Conservation (phyloP, 2,113 vertebrate species). For the Galemys pyrenaicus region DNA sequence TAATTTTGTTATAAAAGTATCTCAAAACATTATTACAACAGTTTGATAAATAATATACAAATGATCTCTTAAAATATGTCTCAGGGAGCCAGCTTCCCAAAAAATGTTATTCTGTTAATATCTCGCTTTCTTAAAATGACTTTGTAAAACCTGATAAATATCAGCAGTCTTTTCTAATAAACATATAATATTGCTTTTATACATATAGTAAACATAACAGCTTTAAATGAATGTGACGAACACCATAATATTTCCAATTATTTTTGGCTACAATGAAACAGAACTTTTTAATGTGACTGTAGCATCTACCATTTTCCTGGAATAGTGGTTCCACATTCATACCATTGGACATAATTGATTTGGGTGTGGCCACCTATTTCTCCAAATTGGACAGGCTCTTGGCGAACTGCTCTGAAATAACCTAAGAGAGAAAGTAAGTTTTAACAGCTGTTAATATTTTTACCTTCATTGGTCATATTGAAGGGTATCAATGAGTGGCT, state of each 20-base stretch:
- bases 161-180: slow-evolving; percentile 86
- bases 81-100: slow-evolving; percentile 99
- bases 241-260: slow-evolving; percentile 45
- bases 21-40: slow-evolving; percentile 88
- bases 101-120: slow-evolving; percentile 85
- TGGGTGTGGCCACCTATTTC: slow-evolving; percentile 94
- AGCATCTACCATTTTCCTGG: slow-evolving; percentile 96
- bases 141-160: slow-evolving; percentile 90
- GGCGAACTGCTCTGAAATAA: slow-evolving; percentile 94
- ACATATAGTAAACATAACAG: slow-evolving; percentile 75
- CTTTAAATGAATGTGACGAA: slow-evolving; percentile 69
- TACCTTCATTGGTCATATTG: not conserved
- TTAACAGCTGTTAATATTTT: not conserved
- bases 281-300: slow-evolving; percentile 33
- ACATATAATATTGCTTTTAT: slow-evolving; percentile 86
- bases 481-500: not conserved
- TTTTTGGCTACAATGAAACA: not conserved
- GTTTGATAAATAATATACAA: slow-evolving; percentile 97
- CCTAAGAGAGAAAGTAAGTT: slow-evolving; percentile 84
- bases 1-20: slow-evolving; percentile 82
- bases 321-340: slow-evolving; percentile 96
- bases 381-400: slow-evolving; percentile 96
- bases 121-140: slow-evolving; percentile 76
- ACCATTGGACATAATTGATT: slow-evolving; percentile 96
- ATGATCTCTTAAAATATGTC: slow-evolving; percentile 91